phyloP scores from a whole-genome alignment of 2,797 vertebrate genomes.

The Cossypha caffra region DNA sequence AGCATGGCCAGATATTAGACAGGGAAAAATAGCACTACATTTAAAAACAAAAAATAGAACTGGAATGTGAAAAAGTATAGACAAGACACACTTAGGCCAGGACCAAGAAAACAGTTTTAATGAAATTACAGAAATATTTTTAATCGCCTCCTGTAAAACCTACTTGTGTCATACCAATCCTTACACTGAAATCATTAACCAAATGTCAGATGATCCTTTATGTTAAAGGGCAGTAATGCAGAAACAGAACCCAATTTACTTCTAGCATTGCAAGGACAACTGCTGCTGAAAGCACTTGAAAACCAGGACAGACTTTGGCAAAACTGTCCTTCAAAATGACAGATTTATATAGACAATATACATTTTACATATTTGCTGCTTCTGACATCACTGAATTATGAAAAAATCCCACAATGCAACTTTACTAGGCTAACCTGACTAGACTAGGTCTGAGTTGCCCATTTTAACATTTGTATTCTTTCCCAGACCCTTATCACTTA shows the following conservation, averaged over 20 bases:
- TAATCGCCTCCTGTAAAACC: not conserved
- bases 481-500: not conserved
- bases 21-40: not conserved
- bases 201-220: not conserved
- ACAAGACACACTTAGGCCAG: not conserved
- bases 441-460: not conserved
- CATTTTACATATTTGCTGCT: not conserved
- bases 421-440: not conserved
- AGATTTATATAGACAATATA: not conserved
- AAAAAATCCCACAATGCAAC: not conserved
- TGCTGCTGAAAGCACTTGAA: not conserved
- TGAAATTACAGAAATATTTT: not conserved
- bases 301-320: not conserved
- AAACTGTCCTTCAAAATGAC: not conserved
- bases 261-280: not conserved
- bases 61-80: not conserved
- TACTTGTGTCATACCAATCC: not conserved
- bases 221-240: not conserved
- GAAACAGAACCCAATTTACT: not conserved
- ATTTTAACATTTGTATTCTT: not conserved
- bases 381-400: not conserved
- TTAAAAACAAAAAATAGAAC: not conserved
- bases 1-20: not conserved
- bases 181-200: not conserved
- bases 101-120: not conserved